Evolutionary conservation across 2,888 invertebrate genomes (phyloP), one percentile per base, ranked within the genome.

Genomic region (Alloscopus bannaensis): DNA sequence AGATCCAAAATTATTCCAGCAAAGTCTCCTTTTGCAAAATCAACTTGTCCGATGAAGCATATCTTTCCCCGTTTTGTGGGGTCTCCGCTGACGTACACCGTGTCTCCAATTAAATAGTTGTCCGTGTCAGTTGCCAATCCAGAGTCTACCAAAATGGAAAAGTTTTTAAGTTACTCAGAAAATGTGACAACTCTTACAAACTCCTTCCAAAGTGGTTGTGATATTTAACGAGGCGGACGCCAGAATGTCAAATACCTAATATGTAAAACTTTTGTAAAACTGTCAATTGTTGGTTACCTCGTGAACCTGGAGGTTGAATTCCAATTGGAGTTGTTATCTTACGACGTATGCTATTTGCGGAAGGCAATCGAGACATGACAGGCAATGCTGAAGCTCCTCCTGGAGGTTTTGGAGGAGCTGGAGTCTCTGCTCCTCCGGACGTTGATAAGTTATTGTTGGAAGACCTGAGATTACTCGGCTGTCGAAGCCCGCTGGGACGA

Each of bases 1-100:
- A 97, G 96, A 89, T 98, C 98, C 85, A 99, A 92, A 81, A 97
- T 98, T 80, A 99, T 93, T 64, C 98, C 99, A 62, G 97, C 98
- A 98, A 98, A 99, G 84, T 98, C 96, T 80, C 99, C 99, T 22
- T 97, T 96, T 18, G 98, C 98, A 90, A 99, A 98, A 88, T 97
- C 95, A 66, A 98, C 97, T 87, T 96, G 96, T 31, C 98, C 97
- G 73, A 97, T 94, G 89, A 94, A 98, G 47, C 97, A 95, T 86
- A 99, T 95, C 87, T 94, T 93, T 40, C 98, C 98, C 1, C 96
- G 93, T 88, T 98, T 97, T 68, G 93, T 92, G 0, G 57, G 29
- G 36, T 81, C 81, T 72, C 96, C 96, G 86, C 95, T 95, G 82
- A 97, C 97, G 94, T 95, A 98, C 84, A 98, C 95, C 83, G 94